Evolutionary conservation across 2,113 vertebrate species (phyloP), one percentile per base, ranked within the genome.

Genomic region (Coregonus clupeaformis): DNA sequence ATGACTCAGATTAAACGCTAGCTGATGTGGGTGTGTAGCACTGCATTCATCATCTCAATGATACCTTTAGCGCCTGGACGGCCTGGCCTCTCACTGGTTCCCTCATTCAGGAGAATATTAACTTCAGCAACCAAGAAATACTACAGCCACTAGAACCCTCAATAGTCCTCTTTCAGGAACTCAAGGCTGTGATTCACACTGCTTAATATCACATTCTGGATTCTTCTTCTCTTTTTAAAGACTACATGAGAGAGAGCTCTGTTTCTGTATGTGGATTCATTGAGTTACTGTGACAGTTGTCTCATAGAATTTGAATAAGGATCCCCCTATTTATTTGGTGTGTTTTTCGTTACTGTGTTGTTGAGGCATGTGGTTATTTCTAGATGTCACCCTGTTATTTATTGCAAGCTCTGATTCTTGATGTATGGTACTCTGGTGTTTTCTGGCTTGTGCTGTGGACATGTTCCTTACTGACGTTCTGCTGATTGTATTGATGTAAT

Each of bases 1-100:
- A 81, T 86, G 83, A 85, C 86, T 85, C 86, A 83, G 86, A 91
- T 91, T 88, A 90, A 90, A 89, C 86, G 80, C 86, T 52, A 18
- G 49, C 49, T 74, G 84, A 87, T 88, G 86, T 84, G 82, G 49
- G 65, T 68, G 72, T 68, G 67, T 45, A 74, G 85, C 78, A 30
- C 24, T 75, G 45, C 84, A 87, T 88, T 90, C 84, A 88, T 92
- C 87, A 91, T 82, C 78, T 76, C 81, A 86, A 24, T 80, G 80
- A 92, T 91, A 87, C 82, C 82, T 89, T 89, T 89, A 88, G 85
- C 84, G 86, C 80, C 84, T 75, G 49, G 49, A 52, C 16, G 16
- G 49, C 13, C 49, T 5, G 12, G 49, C 13, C 49, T 52, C 49
- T 52, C 13, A 14, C 49, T 52, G 49, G 65, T 85, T 89, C 74